Evolutionary conservation across 2,797 vertebrate species (phyloP), one percentile per base, ranked within the genome.

Genomic region (Tenualosa thibaudeaui): DNA sequence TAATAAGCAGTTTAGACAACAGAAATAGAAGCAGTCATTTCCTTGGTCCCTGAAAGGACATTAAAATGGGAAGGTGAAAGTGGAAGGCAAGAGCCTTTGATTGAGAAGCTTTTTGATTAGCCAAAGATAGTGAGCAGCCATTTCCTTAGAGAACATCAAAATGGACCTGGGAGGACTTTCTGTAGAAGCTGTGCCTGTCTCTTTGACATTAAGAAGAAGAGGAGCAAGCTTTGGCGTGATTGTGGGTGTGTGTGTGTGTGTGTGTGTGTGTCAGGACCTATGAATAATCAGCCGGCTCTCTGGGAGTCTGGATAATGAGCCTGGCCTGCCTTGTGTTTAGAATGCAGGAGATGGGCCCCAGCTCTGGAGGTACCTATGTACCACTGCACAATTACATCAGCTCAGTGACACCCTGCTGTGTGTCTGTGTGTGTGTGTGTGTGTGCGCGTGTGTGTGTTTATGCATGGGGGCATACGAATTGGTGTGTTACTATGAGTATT

Each of bases 231-330:
- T 24, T 9, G 56, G 3, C 84, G 81, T 85, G 49, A 75, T 62
- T 31, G 49, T 62, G 54, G 26, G 58, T 65, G 31, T 75, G 31
- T 84, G 46, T 50, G 65, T 71, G 68, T 71, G 68, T 71, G 68
- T 40, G 17, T 46, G 37, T 78, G 71, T 58, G 50, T 82, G 82
- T 86, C 82, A 86, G 68, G 71, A 58, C 83, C 53, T 83, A 71
- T 82, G 81, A 54, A 81, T 85, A 89, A 89, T 85, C 58, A 87
- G 78, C 86, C 43, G 15, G 65, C 71, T 86, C 84, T 71, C 81
- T 87, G 86, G 84, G 53, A 87, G 82, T 81, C 26, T 51, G 84
- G 84, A 86, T 86, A 88, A 54, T 87, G 87, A 90, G 81, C 86
- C 81, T 84, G 83, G 84, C 81, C 81, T 62, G 83, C 56, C 84